Percentiles rank a stretch among this genome's conserved stretches.
These are phyloP conservation scores for Apodemia duryi DNA, from an alignment of 2,888 invertebrate species.

Conservation along the genomic window DNA sequence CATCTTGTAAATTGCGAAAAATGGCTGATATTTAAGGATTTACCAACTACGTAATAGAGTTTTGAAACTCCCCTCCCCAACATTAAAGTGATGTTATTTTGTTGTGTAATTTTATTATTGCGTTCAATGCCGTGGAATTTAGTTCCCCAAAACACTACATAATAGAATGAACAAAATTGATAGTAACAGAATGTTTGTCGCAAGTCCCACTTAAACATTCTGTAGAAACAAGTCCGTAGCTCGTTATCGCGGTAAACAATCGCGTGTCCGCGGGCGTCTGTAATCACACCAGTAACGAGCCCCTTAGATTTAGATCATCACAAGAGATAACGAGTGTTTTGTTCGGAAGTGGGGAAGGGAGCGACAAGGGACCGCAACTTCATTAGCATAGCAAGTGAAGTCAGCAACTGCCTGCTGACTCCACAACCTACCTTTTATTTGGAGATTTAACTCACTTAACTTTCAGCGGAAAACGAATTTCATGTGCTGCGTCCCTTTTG, in stretches of 20 bases:
- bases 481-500: conserved; percentile 42
- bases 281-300: conserved; percentile 47
- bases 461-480: conserved; percentile 62
- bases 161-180: conserved; percentile 17
- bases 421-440: conserved; percentile 68
- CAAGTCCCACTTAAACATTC: conserved; percentile 35
- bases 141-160: background rate
- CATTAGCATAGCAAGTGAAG: conserved; percentile 56
- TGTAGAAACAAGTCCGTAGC: conserved; percentile 37
- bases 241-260: conserved; percentile 54
- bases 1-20: too few relatives aligned
- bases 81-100: too few relatives aligned
- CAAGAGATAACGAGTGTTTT: conserved; percentile 56
- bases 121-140: background rate
- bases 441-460: conserved; percentile 73
- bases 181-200: conserved; percentile 23
- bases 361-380: conserved; percentile 43
- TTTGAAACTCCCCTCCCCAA: too few relatives aligned
- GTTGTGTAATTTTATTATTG: too few relatives aligned
- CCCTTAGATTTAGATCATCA: conserved; percentile 64
- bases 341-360: conserved; percentile 34
- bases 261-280: conserved; percentile 55
- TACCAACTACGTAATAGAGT: too few relatives aligned
- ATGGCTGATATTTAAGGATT: too few relatives aligned
- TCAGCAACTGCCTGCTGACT: conserved; percentile 59